These are phyloP conservation scores for Scartelaos histophorus DNA, from an alignment of 2,113 vertebrate species.

Conservation along the genomic window DNA sequence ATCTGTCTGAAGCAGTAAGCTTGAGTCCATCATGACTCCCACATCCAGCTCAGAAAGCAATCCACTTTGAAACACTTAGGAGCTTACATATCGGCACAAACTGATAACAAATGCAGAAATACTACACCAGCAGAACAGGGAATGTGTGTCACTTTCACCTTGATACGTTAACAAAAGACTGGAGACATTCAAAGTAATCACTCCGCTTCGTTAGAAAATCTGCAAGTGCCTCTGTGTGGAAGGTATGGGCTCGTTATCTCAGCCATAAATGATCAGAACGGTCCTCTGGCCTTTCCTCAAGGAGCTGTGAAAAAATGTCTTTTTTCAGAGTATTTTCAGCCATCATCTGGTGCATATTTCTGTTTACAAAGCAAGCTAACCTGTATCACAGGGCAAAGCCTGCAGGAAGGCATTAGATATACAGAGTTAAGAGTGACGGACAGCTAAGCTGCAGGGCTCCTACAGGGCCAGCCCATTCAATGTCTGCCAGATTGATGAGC, in stretches of 20 bases:
- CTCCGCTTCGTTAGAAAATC: constrained; percentile 32
- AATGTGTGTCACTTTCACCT: constrained; percentile 40
- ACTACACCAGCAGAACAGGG: constrained; percentile 34
- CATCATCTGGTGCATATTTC: constrained; percentile 12
- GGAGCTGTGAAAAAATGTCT: background rate
- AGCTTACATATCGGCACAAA: constrained; percentile 23
- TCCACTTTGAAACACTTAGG: constrained; percentile 37
- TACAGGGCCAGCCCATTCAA: constrained; percentile 52
- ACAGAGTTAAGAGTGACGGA: constrained; percentile 34
- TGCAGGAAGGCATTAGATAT: constrained; percentile 31
- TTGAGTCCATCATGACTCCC: constrained; percentile 47
- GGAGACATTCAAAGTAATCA: constrained; percentile 40
- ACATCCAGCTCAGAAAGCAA: constrained; percentile 47
- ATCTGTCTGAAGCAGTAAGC: constrained; percentile 60
- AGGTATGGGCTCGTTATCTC: constrained; percentile 26
- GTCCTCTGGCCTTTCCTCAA: constrained; percentile 27
- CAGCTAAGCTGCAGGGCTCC: constrained; percentile 35
- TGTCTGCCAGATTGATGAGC: constrained; percentile 54
- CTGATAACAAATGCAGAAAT: constrained; percentile 41
- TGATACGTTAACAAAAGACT: constrained; percentile 41
- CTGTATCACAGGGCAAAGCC: constrained; percentile 17
- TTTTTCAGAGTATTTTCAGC: constrained; percentile 1
- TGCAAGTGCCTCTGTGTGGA: constrained; percentile 34
- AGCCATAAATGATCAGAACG: constrained; percentile 49
- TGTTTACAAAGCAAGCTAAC: constrained; percentile 28